Evolutionary conservation across 2,797 vertebrate genomes (phyloP), one percentile per base, ranked within the genome.

Genomic region (Leptoclinus maculatus): DNA sequence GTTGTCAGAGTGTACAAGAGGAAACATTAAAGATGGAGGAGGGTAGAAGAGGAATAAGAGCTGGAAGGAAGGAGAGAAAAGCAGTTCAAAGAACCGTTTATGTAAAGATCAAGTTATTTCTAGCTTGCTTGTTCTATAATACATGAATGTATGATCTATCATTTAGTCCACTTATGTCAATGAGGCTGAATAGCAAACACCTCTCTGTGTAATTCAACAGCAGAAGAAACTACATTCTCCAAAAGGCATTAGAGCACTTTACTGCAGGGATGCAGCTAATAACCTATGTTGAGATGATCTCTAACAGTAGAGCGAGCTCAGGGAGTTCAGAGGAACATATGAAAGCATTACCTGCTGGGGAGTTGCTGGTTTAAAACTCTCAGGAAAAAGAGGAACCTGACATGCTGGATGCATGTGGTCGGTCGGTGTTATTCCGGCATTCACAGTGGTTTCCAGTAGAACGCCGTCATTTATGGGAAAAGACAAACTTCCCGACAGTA

Each of bases 311-410:
- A 45, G 6, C 14, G 6, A 51, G 32, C 27, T 45, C 3, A 9
- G 32, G 23, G 68, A 71, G n/a, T 4, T 68, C 7, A 7, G 12
- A 58, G 54, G 12, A 64, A 41, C 60, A 43, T 12, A 23, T 27
- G 60, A 66, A 76, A 79, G 62, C n/a, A 34, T 2, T 25, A 62
- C 58, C 27, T 67, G n/a, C 65, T 76, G 78, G 49, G 49, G 75
- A 70, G 63, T 19, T 39, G 41, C 53, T 65, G 5, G 58, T 65
- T 32, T 32, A 32, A 16, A 75, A 67, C n/a, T 45, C 47, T 29
- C 9, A 51, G 41, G 41, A 29, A 41, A 27, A 58, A 27, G 29
- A 71, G 10, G 21, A 66, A 32, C 29, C 62, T 47, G 65, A 73
- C 27, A 25, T 23, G 13, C 2, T 43, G 43, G 38, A 58, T 41